Percentiles rank a stretch among this genome's conserved stretches.
phyloP scores from a whole-genome alignment of 2,797 vertebrate species.

The Chiloscyllium punctatum region DNA sequence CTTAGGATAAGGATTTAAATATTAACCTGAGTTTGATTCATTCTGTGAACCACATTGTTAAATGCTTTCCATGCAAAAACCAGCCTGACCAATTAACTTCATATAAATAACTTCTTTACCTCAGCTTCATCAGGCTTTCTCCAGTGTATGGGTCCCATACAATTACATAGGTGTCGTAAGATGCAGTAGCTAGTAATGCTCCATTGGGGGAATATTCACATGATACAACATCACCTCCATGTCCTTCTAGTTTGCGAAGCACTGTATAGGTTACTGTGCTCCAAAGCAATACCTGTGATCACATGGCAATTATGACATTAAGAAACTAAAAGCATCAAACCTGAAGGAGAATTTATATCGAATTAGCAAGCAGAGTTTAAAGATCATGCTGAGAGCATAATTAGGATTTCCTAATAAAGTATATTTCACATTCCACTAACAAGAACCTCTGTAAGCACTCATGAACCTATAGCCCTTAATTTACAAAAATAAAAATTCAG shows the following conservation, averaged over 20 bases:
- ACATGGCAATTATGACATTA: not conserved
- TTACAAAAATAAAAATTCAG: not conserved
- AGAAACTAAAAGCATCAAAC: not conserved
- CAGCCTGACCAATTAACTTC: not conserved
- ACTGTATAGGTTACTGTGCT: slow-evolving; percentile 84
- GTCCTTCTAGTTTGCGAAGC: slow-evolving; percentile 78
- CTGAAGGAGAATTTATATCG: not conserved
- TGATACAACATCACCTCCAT: slow-evolving; percentile 76
- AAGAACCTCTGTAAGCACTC: not conserved
- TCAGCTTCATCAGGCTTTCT: slow-evolving; percentile 75
- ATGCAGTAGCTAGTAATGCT: slow-evolving; percentile 80
- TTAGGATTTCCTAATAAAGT: not conserved
- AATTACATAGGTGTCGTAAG: slow-evolving; percentile 77
- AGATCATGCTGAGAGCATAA: too few species aligned
- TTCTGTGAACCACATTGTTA: not conserved
- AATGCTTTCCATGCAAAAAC: not conserved
- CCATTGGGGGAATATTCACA: slow-evolving; percentile 92
- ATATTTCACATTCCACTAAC: not conserved
- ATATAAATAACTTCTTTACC: slow-evolving; percentile 53
- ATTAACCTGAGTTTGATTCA: not conserved
- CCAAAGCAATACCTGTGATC: slow-evolving; percentile 84
- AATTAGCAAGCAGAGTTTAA: not conserved
- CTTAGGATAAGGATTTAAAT: not conserved
- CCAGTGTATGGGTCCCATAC: slow-evolving; percentile 96
- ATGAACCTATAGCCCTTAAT: too few species aligned